Evolutionary conservation across 2,113 vertebrate genomes (phyloP).

Genomic region (Speoplatyrhinus poulsoni): DNA sequence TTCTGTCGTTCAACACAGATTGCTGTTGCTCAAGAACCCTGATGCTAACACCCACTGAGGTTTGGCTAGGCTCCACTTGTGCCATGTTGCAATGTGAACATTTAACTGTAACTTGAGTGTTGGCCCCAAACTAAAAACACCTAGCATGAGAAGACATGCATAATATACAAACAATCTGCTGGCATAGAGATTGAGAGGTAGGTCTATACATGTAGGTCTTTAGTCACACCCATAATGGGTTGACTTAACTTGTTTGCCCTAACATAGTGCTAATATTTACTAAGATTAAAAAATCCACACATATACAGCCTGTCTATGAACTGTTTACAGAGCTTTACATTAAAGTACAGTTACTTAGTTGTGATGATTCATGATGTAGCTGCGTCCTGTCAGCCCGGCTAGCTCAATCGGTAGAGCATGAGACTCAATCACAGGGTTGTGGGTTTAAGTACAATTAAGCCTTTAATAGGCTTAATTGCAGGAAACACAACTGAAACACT

Average conservation of each 20-base stretch:
- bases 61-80: conserved; percentile 37
- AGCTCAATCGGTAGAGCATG: too few species aligned
- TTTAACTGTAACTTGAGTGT: conserved; percentile 33
- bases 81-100: conserved; percentile 26
- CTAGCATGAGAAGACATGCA: conserved; percentile 28
- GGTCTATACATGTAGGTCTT: conserved; percentile 7
- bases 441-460: too few species aligned
- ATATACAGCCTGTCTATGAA: too few species aligned
- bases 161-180: conserved; percentile 45
- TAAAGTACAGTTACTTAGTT: too few species aligned
- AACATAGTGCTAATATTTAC: background rate
- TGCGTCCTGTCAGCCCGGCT: too few species aligned
- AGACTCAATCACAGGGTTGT: too few species aligned
- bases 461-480: too few species aligned
- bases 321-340: too few species aligned
- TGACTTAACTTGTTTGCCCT: background rate
- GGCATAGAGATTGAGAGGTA: conserved; percentile 7
- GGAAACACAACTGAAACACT: too few species aligned
- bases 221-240: conserved; percentile 17
- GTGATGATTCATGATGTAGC: too few species aligned
- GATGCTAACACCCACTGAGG: conserved; percentile 19
- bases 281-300: too few species aligned
- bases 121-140: conserved; percentile 10
- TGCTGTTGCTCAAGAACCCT: conserved; percentile 22
- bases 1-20: conserved; percentile 33